Evolutionary conservation across 2,888 invertebrate genomes (phyloP), one percentile per base, ranked within the genome.

Genomic region (Odontothrips loti): DNA sequence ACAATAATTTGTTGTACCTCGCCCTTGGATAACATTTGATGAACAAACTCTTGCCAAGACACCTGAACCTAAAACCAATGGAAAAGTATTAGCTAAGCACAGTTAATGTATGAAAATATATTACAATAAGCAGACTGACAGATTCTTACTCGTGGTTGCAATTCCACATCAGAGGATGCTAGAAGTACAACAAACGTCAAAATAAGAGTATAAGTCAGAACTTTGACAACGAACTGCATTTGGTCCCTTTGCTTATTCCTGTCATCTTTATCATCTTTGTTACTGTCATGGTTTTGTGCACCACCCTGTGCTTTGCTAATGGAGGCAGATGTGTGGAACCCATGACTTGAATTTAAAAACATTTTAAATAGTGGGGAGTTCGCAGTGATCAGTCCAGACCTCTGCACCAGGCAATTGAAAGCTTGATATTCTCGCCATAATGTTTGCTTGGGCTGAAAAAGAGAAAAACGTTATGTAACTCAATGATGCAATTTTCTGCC

Each of bases 31-130:
- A 99, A 88, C 95, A 99, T 96, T 83, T 96, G 94, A 87, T 97
- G 94, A 0, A 97, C 92, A 89, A 99, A 99, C 88, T 98, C 98
- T 88, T 97, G 96, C 98, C 98, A 99, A 0, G 96, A 95, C 1
- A 97, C 94, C 86, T 94, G 95, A 43, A 43, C 48, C 94, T 89
- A n/a, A 92, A 89, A 47, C 91, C 10, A 51, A 6, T 11, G 23
- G 27, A 11, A 68, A 68, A n/a, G 4, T 1, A 23, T 4, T 1
- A 0, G 23, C 11, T 23, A 23, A 11, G 9, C 27, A 68, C 10
- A 23, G 68, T 23, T n/a, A n/a, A n/a, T 20, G 0, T 1, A 68
- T 11, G 27, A 20, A 23, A 68, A 23, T 11, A 0, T n/a, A 4
- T 3, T 3, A n/a, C 9, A 10, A 23, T 3, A n/a, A 9, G 11